Evolutionary conservation across 1,140 invertebrate species (phyloP), one percentile per base, ranked within the genome.

Genomic region (Sweltsa coloradensis): DNA sequence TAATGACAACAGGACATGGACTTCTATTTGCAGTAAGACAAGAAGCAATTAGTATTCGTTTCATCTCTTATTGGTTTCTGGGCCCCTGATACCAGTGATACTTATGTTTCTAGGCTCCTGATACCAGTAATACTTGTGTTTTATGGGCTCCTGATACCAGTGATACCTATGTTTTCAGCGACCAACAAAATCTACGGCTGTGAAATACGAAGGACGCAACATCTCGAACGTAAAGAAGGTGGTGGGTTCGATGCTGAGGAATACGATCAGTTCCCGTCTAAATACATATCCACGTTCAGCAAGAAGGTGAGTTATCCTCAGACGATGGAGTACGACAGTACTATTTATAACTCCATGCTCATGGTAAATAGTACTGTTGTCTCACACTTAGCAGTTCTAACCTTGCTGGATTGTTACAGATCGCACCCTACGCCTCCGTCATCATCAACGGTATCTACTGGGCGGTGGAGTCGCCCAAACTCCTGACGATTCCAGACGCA

Each of bases 401-500:
- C n/a, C n/a, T n/a, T n/a, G 4, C 9, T 41, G 23, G n/a, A 34
- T 5, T 45, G 16, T 34, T 9, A 6, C 59, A 90, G 76, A 95
- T 99, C 53, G 97, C 96, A 0, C 93, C 96, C 0, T 97, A 95
- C 62, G 93, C 95, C 0, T 95, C 92, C 0, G 89, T 96, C 0
- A 88, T 99, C 41, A 76, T 99, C 2, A 99, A 99, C 62, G 91
- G 97, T 5, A 98, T 99, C 52, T 99, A 98, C 65, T 99, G 94
- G 93, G 94, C 92, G 0, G 85, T 93, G 1, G 90, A 89, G 59
- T 91, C 92, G 39, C 96, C 97, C 0, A 92, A 96, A 57, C 64
- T 99, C 3, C 69, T 99, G 21, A 97, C 95, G 1, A 95, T 99
- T 53, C 95, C 96, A 0, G 96, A 99, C 67, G 96, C 96, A 0